phyloP scores from a whole-genome alignment of 2,888 invertebrate species.

The Volucella inflata region DNA sequence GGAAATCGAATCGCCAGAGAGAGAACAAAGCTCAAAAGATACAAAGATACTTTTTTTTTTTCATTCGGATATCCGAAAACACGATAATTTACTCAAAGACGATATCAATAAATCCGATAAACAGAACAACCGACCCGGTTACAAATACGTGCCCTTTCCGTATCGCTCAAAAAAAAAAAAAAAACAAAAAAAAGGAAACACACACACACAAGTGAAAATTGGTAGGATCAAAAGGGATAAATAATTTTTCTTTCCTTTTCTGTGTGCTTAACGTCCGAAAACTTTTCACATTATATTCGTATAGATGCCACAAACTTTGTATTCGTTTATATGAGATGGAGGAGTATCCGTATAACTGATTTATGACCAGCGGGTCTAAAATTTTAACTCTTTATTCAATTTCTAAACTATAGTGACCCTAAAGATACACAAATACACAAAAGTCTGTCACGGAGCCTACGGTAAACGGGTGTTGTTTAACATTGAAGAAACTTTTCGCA shows the following conservation, averaged over 20 bases:
- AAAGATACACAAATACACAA: slow-evolving; percentile 9
- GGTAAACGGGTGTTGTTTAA: background rate
- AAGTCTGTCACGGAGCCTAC: slow-evolving; percentile 3
- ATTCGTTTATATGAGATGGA: slow-evolving; percentile 28
- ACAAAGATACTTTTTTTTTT: slow-evolving; percentile 1
- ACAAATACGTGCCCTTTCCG: slow-evolving; percentile 18
- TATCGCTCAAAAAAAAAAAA: background rate
- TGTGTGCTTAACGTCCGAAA: slow-evolving; percentile 24
- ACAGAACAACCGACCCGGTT: slow-evolving; percentile 8
- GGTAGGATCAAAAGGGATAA: slow-evolving; percentile 21
- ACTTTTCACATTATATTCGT: slow-evolving; percentile 44
- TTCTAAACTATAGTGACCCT: slow-evolving; percentile 31
- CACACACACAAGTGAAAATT: slow-evolving; percentile 10
- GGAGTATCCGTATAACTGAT: slow-evolving; percentile 43
- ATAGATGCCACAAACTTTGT: slow-evolving; percentile 20
- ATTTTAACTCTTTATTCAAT: slow-evolving; percentile 54
- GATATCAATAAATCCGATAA: slow-evolving; percentile 45
- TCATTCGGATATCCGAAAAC: slow-evolving; percentile 32
- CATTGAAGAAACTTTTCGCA: slow-evolving; percentile 13
- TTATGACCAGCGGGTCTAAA: slow-evolving; percentile 33
- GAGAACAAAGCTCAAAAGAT: background rate
- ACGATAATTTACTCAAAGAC: slow-evolving; percentile 27
- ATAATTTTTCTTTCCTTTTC: background rate
- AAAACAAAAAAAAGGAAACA: background rate
- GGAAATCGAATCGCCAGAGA: background rate